Evolutionary conservation across 2,797 vertebrate genomes (phyloP).

Genomic region (Gymnodraco acuticeps): DNA sequence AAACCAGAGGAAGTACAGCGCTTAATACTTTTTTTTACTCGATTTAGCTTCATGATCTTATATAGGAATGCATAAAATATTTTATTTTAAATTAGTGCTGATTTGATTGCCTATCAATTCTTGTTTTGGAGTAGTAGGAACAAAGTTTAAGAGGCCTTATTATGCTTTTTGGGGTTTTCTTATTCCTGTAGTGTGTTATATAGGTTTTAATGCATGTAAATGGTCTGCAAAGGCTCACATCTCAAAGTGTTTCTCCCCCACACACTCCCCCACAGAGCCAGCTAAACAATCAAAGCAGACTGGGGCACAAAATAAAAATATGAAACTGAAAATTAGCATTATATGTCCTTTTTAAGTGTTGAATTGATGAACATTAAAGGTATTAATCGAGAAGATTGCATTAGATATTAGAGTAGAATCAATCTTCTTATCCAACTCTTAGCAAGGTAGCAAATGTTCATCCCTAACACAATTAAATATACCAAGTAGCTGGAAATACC

Average conservation of each 20-base stretch:
- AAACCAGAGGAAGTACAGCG: not conserved
- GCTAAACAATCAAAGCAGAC: no score
- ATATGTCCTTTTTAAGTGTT: no score
- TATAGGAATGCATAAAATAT: not conserved
- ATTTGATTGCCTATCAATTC: not conserved
- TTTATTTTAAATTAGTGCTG: not conserved
- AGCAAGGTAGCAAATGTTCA: not conserved
- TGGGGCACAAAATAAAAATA: no score
- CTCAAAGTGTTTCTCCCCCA: no score
- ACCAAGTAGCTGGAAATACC: slow-evolving; percentile 58
- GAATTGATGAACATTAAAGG: not conserved
- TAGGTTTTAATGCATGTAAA: no score
- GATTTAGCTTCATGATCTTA: not conserved
- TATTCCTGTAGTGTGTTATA: no score
- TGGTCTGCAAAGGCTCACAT: no score
- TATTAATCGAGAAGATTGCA: not conserved
- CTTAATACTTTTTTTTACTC: not conserved
- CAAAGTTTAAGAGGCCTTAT: not conserved
- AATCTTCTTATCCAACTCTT: not conserved
- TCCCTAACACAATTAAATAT: not conserved
- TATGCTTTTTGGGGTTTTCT: no score
- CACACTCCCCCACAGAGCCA: no score
- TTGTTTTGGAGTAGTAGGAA: not conserved
- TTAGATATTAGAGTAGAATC: not conserved
- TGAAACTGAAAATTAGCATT: no score